phyloP scores from a whole-genome alignment of 1,140 invertebrate genomes.

The Drosophila mayri region DNA sequence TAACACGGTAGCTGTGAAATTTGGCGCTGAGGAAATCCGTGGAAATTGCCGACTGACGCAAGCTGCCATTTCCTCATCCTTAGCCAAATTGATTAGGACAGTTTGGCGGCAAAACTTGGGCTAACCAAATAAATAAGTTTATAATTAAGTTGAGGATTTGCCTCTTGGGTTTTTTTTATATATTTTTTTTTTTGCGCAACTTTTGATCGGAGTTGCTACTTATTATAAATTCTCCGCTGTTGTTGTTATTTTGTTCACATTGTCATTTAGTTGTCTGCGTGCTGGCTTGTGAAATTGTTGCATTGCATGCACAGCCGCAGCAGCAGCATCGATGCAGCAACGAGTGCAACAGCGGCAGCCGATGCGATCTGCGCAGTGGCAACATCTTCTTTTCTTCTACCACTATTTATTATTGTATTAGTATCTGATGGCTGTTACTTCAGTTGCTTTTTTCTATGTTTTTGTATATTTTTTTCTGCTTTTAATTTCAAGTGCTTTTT shows the following conservation, averaged over 20 bases:
- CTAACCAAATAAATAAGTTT: constrained; percentile 80
- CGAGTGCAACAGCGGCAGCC: constrained; percentile 24
- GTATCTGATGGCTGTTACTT: constrained; percentile 59
- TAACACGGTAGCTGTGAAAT: constrained; percentile 82
- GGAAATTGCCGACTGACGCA: constrained; percentile 49
- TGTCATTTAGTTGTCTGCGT: constrained; percentile 81
- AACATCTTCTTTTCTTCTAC: constrained; percentile 80
- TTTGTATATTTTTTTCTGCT: constrained; percentile 32
- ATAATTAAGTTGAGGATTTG: constrained; percentile 72
- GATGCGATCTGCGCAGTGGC: constrained; percentile 61
- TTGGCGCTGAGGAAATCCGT: constrained; percentile 78
- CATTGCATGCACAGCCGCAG: constrained; percentile 63
- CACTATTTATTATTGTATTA: constrained; percentile 52
- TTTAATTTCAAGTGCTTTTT: constrained; percentile 64
- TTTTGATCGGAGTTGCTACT: constrained; percentile 60
- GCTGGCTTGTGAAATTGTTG: constrained; percentile 80
- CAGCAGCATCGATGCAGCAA: constrained; percentile 18
- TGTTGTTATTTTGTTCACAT: constrained; percentile 77
- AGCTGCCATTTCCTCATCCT: constrained; percentile 77
- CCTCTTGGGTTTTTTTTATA: constrained; percentile 10
- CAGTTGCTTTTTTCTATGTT: constrained; percentile 27
- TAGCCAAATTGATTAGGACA: constrained; percentile 83
- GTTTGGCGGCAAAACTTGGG: constrained; percentile 45
- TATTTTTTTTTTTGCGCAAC: constrained; percentile 57
- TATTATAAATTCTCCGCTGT: constrained; percentile 71